Evolutionary conservation across 2,888 invertebrate species (phyloP).

Genomic region (Atrina japonica): DNA sequence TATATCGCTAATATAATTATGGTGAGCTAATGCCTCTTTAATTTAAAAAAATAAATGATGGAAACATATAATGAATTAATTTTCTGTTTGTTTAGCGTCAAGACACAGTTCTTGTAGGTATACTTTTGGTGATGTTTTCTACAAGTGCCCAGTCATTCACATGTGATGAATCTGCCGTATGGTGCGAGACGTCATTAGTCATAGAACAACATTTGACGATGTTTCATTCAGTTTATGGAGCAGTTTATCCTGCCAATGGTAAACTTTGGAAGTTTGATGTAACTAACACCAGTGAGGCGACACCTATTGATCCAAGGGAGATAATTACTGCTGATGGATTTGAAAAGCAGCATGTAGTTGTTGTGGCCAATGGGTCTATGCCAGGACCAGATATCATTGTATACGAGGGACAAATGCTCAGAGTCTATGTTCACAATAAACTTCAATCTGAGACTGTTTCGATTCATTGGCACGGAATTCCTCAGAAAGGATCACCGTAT

Average conservation of each 20-base stretch:
- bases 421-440: slow-evolving; percentile 67
- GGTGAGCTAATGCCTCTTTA: no score
- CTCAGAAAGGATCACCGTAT: slow-evolving; percentile 56
- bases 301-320: slow-evolving; percentile 51
- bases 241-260: slow-evolving; percentile 54
- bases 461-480: slow-evolving; percentile 74
- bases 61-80: no score
- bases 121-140: no score
- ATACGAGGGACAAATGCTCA: slow-evolving; percentile 67
- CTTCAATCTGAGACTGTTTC: slow-evolving; percentile 59
- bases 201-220: slow-evolving; percentile 53
- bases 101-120: no score
- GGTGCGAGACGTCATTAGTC: slow-evolving; percentile 43
- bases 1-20: no score
- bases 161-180: slow-evolving; percentile 49
- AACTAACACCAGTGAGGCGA: slow-evolving; percentile 44
- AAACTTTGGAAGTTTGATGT: slow-evolving; percentile 61
- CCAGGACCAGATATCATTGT: slow-evolving; percentile 74
- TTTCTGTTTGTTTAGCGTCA: no score
- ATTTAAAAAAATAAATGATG: no score
- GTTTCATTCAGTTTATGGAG: slow-evolving; percentile 50
- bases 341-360: slow-evolving; percentile 54
- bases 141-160: not conserved
- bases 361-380: slow-evolving; percentile 66
- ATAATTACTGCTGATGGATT: slow-evolving; percentile 71